Evolutionary conservation across 30 jellyfish, hydroid and myxozoan species (phyloP).

Genomic region (Cassiopea andromeda): DNA sequence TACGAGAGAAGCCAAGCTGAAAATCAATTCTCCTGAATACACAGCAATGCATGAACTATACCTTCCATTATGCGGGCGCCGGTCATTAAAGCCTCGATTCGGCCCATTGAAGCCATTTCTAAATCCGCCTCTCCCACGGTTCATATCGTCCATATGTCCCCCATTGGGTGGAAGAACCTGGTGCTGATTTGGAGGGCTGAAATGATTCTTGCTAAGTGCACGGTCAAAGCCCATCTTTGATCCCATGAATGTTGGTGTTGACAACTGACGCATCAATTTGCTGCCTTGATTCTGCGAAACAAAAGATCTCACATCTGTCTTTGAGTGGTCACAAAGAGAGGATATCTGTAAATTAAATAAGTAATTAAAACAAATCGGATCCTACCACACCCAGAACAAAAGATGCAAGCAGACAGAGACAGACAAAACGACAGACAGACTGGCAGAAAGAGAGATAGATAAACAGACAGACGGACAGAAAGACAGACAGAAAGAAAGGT

Average conservation of each 20-base stretch:
- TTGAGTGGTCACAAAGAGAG: constrained; percentile 6
- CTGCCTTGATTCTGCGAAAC: constrained; percentile 48
- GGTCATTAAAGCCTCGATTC: constrained; percentile 60
- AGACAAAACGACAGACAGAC: no score
- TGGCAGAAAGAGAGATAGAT: no score
- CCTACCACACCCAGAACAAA: no score
- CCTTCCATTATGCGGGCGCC: constrained; percentile 77
- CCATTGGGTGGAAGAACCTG: constrained; percentile 62
- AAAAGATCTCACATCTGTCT: neutral
- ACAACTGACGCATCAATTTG: constrained; percentile 76
- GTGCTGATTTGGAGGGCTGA: constrained; percentile 64
- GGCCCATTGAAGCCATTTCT: constrained; percentile 69
- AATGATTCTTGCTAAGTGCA: constrained; percentile 55
- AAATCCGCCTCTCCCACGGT: constrained; percentile 66
- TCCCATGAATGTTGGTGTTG: constrained; percentile 74
- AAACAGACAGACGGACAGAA: no score
- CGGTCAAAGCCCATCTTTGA: constrained; percentile 68
- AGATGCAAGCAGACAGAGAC: no score
- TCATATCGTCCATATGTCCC: constrained; percentile 52
- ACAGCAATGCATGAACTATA: neutral
- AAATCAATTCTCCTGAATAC: no score
- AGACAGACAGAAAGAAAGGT: no score
- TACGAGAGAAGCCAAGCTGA: no score
- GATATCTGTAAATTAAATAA: neutral
- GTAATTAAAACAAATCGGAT: neutral